A percentile compares a stretch with the other conserved stretches of the same genome.
These are phyloP conservation scores for Ptychadena robeensis DNA, from an alignment of 2,797 vertebrate species.

Conservation along the genomic window DNA sequence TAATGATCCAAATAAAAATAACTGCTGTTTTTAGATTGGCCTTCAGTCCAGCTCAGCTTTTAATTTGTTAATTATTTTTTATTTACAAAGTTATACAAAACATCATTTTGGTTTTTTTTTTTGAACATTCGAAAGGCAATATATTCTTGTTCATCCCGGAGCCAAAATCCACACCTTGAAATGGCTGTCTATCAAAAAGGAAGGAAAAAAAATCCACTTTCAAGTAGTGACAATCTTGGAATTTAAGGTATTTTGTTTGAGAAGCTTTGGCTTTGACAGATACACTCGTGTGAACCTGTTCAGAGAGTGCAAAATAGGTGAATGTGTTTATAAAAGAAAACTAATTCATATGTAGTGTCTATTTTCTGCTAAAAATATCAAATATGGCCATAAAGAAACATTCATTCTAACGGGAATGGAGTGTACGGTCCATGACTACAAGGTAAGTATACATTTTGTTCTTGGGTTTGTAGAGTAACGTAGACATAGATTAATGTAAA, in stretches of 20 bases:
- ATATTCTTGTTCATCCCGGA: neutral
- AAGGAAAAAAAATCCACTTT: neutral
- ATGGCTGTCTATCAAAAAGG: neutral
- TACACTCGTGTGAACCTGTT: conserved; percentile 9
- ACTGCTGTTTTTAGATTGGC: neutral
- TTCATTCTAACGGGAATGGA: neutral
- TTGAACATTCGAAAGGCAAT: neutral
- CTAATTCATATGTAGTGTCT: conserved; percentile 12
- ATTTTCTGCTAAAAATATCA: neutral
- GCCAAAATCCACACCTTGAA: neutral
- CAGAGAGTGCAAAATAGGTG: neutral
- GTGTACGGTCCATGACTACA: neutral
- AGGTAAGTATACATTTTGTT: neutral
- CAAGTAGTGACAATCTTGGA: conserved; percentile 20
- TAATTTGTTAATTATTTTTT: neutral
- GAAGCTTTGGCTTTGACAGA: conserved; percentile 11
- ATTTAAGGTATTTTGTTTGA: conserved; percentile 25
- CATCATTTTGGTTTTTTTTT: neutral
- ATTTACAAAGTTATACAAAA: neutral
- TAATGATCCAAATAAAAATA: neutral
- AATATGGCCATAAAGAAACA: neutral
- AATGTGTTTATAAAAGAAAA: neutral
- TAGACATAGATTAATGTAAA: neutral
- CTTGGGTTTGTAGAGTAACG: neutral
- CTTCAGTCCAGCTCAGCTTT: neutral